These are phyloP conservation scores for Nesidiocoris tenuis DNA, from an alignment of 2,888 invertebrate species.

Conservation along the genomic window DNA sequence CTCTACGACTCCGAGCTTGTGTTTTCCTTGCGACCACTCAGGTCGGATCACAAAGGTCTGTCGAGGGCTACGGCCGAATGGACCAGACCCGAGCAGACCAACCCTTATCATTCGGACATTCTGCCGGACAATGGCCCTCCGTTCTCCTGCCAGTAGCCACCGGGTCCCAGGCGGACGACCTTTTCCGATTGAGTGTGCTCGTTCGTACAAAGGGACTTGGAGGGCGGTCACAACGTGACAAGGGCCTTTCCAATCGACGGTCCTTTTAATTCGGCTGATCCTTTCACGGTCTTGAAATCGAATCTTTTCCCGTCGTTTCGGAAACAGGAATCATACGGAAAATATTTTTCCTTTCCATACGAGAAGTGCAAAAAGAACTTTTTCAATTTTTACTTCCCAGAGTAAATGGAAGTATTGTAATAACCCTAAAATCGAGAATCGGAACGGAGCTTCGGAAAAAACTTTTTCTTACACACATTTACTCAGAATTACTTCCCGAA, in stretches of 20 bases:
- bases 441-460: too few species aligned
- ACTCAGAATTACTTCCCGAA: too few species aligned
- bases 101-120: slow-evolving; percentile 21
- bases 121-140: slow-evolving; percentile 8
- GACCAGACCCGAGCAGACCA: background rate
- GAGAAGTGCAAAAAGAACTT: too few species aligned
- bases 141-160: background rate
- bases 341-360: too few species aligned
- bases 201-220: background rate
- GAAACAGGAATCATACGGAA: too few species aligned
- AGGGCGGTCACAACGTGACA: background rate
- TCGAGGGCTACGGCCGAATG: background rate
- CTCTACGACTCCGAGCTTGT: background rate
- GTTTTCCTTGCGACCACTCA: background rate
- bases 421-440: too few species aligned
- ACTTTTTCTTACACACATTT: too few species aligned
- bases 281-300: background rate
- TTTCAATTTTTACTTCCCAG: too few species aligned
- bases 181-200: background rate
- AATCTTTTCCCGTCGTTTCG: background rate
- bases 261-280: background rate
- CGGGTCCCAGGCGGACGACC: background rate
- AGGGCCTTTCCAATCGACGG: background rate
- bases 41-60: background rate
- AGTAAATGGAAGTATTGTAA: too few species aligned